Conservation (phyloP, 1,140 invertebrate genomes). For the Pseudobourletiella spinata region DNA sequence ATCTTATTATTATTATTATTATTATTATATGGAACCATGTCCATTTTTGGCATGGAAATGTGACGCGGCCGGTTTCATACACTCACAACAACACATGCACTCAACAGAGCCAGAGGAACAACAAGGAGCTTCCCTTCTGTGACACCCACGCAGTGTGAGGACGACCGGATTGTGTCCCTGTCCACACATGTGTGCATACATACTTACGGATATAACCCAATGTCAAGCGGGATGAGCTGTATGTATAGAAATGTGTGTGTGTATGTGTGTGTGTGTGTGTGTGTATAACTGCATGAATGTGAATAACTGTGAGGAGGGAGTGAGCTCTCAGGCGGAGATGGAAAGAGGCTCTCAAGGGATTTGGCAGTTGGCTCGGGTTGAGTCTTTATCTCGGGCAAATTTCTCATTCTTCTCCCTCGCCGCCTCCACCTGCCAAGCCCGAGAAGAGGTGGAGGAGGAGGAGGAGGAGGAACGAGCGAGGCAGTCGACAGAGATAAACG, state of each 20-base stretch:
- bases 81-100: too few relatives aligned
- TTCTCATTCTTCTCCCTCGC: constrained; percentile 32
- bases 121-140: not conserved
- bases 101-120: too few relatives aligned
- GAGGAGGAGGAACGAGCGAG: not conserved
- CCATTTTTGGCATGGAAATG: constrained; percentile 29
- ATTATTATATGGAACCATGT: constrained; percentile 12
- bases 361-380: constrained; percentile 14
- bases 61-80: too few relatives aligned
- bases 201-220: too few relatives aligned
- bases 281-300: too few relatives aligned
- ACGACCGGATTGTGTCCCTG: too few relatives aligned
- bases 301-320: not conserved
- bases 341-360: constrained; percentile 14
- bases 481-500: constrained; percentile 1
- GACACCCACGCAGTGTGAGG: constrained; percentile 23
- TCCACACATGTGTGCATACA: too few relatives aligned
- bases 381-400: constrained; percentile 23
- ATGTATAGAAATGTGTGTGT: too few relatives aligned
- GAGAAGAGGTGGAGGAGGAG: not conserved
- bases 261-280: too few relatives aligned
- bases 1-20: constrained; percentile 20
- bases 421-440: constrained; percentile 27
- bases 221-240: too few relatives aligned
- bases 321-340: not conserved